Conservation (phyloP, 2,888 invertebrate species). For the Charanyca ferruginea region DNA sequence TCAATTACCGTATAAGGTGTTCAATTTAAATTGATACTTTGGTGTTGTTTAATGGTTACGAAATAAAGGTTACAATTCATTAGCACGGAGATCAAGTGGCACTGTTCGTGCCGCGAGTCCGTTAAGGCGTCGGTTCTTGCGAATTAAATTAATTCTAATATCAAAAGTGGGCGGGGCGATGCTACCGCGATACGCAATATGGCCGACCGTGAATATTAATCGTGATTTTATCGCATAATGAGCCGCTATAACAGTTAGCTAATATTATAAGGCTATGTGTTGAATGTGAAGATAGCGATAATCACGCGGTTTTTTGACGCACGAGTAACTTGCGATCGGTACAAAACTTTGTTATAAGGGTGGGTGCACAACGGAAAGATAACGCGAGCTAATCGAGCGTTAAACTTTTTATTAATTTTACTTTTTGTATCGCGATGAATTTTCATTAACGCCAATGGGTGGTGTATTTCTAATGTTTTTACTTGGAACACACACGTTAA, state of each 20-base stretch:
- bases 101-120: slow-evolving; percentile 47
- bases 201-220: slow-evolving; percentile 79
- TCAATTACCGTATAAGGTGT: slow-evolving; percentile 51
- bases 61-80: slow-evolving; percentile 63
- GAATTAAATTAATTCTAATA: slow-evolving; percentile 77
- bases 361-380: slow-evolving; percentile 36
- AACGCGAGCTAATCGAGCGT: slow-evolving; percentile 43
- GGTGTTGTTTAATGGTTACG: slow-evolving; percentile 21
- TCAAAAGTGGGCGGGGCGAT: slow-evolving; percentile 78
- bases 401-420: slow-evolving; percentile 46
- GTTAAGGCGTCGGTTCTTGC: slow-evolving; percentile 66
- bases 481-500: background rate
- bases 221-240: slow-evolving; percentile 78
- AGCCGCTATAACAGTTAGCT: slow-evolving; percentile 67
- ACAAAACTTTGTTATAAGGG: slow-evolving; percentile 37
- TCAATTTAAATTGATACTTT: slow-evolving; percentile 29
- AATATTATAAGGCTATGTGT: slow-evolving; percentile 67
- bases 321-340: slow-evolving; percentile 36
- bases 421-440: slow-evolving; percentile 33
- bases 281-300: slow-evolving; percentile 60
- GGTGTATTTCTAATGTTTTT: slow-evolving; percentile 10
- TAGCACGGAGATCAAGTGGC: slow-evolving; percentile 36
- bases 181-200: slow-evolving; percentile 84
- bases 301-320: slow-evolving; percentile 46
- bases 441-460: slow-evolving; percentile 40